Percentiles rank a stretch among this genome's conserved stretches.
phyloP scores from a whole-genome alignment of 2,888 invertebrate species.

The Leucophenga montana region DNA sequence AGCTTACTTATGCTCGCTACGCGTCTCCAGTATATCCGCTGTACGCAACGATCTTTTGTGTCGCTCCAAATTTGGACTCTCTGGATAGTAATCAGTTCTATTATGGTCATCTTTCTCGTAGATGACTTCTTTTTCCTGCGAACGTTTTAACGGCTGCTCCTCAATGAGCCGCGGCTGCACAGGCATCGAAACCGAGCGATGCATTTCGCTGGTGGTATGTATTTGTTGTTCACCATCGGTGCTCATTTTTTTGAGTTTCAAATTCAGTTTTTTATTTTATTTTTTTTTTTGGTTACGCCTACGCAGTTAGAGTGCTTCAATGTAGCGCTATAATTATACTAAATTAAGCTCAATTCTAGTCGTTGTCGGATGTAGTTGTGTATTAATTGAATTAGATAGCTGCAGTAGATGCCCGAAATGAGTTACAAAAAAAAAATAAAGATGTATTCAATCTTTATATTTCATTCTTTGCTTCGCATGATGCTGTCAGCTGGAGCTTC shows the following conservation, averaged over 20 bases:
- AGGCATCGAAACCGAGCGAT: slow-evolving; percentile 71
- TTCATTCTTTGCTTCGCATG: background rate
- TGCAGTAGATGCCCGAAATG: background rate
- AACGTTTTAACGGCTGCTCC: slow-evolving; percentile 63
- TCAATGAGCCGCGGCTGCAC: slow-evolving; percentile 67
- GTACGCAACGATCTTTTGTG: slow-evolving; percentile 49
- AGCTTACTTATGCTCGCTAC: slow-evolving; percentile 66
- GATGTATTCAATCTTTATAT: slow-evolving; percentile 6
- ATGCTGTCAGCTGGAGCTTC: slow-evolving; percentile 13
- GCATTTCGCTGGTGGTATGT: slow-evolving; percentile 55
- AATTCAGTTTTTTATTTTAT: slow-evolving; percentile 39
- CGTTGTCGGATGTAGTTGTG: slow-evolving; percentile 32
- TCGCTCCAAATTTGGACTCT: slow-evolving; percentile 58
- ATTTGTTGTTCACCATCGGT: slow-evolving; percentile 29
- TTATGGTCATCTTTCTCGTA: background rate
- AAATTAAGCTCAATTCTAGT: slow-evolving; percentile 58
- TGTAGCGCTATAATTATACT: slow-evolving; percentile 48
- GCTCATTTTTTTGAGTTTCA: slow-evolving; percentile 44
- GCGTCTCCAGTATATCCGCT: slow-evolving; percentile 54
- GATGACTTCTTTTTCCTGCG: slow-evolving; percentile 69
- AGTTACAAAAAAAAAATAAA: slow-evolving; percentile 4
- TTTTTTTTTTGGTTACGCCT: too few species aligned
- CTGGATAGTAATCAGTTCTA: slow-evolving; percentile 62
- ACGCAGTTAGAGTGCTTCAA: slow-evolving; percentile 17
- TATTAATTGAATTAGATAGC: slow-evolving; percentile 63